phyloP scores from a whole-genome alignment of 2,797 vertebrate genomes.

The Synanceia verrucosa region DNA sequence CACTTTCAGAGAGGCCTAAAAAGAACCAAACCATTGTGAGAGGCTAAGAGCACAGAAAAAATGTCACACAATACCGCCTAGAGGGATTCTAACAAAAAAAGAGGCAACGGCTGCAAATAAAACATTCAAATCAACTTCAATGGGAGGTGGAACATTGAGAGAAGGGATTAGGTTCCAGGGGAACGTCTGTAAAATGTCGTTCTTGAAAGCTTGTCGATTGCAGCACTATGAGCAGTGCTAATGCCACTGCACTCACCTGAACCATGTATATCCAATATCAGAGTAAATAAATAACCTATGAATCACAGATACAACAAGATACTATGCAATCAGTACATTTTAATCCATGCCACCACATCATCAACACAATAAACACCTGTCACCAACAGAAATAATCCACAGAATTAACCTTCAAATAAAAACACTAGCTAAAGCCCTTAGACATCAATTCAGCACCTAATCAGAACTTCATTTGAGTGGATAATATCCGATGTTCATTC shows the following conservation, averaged over 20 bases:
- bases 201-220: conserved; percentile 57
- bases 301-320: conserved; percentile 16
- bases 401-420: conserved; percentile 10
- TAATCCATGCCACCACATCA: conserved; percentile 30
- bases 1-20: conserved; percentile 66
- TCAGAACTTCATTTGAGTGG: conserved; percentile 25
- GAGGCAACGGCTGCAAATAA: conserved; percentile 73
- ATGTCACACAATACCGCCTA: conserved; percentile 75
- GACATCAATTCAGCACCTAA: conserved; percentile 11
- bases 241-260: conserved; percentile 32
- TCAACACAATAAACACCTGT: conserved; percentile 30
- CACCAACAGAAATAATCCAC: conserved; percentile 24
- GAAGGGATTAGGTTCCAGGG: conserved; percentile 69
- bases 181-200: conserved; percentile 71
- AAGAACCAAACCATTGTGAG: conserved; percentile 67
- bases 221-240: conserved; percentile 28
- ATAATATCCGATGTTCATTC: conserved; percentile 8
- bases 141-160: conserved; percentile 65
- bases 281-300: conserved; percentile 8
- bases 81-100: conserved; percentile 70
- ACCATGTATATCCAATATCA: conserved; percentile 4
- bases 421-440: background rate
- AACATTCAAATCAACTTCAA: conserved; percentile 69
- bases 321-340: conserved; percentile 25
- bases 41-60: conserved; percentile 63